Conservation (phyloP, 2,888 invertebrate genomes). For the Hetaerina titia region DNA sequence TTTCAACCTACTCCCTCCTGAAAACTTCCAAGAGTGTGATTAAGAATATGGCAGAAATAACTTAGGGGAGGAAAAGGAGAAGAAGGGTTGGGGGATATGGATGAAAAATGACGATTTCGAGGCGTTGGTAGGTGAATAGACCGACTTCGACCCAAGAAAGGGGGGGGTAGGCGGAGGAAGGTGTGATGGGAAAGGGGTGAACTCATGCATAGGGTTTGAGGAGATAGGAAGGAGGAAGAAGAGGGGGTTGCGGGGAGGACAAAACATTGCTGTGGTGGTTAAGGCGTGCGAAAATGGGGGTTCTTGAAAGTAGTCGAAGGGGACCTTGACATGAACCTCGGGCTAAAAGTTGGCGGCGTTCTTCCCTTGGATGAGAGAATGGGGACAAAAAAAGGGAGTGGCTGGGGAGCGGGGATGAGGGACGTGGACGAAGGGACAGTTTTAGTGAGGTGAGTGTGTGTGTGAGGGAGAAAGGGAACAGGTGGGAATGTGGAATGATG, state of each 20-base stretch:
- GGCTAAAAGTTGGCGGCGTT: no score
- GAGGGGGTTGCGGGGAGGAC: constrained; percentile 65
- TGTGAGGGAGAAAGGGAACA: constrained; percentile 29
- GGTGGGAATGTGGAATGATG: constrained; percentile 30
- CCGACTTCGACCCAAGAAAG: not conserved
- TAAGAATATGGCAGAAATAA: not conserved
- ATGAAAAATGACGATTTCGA: not conserved
- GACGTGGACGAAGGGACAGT: no score
- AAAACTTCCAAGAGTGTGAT: not conserved
- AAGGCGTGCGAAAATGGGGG: no score
- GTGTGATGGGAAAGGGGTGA: not conserved
- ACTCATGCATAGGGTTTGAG: not conserved
- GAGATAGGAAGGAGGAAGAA: not conserved
- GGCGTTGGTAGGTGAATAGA: not conserved
- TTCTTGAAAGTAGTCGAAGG: no score
- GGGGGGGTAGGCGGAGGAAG: not conserved
- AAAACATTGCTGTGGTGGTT: not conserved
- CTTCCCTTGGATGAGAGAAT: no score
- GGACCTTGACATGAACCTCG: no score
- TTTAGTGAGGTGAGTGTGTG: constrained; percentile 44
- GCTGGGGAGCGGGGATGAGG: not conserved
- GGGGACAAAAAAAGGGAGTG: no score
- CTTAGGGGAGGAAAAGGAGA: not conserved
- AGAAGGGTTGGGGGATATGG: not conserved
- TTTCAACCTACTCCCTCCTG: not conserved